A percentile compares a stretch with the other conserved stretches of the same genome.
Evolutionary conservation across 2,113 vertebrate genomes (phyloP).

Genomic region (Bagarius yarrelli): DNA sequence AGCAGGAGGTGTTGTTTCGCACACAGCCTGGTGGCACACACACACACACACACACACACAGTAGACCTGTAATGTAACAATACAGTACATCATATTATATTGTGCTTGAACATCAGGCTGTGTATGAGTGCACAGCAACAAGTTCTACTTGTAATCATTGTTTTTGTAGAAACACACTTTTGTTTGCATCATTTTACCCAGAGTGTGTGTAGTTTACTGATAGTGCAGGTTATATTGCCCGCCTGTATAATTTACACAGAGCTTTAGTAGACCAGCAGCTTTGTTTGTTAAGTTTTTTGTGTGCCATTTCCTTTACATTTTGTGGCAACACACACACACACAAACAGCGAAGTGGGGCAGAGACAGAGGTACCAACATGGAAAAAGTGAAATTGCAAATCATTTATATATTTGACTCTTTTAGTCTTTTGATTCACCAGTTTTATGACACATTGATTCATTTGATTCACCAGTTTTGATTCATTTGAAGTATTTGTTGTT

Average conservation of each 20-base stretch:
- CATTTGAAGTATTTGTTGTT: too few species aligned
- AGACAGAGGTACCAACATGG: not conserved
- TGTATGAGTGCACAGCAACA: too few species aligned
- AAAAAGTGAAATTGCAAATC: not conserved
- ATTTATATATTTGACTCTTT: not conserved
- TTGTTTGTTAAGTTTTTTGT: not conserved
- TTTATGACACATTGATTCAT: not conserved
- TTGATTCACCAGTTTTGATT: not conserved
- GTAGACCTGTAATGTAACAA: too few species aligned
- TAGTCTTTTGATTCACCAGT: not conserved
- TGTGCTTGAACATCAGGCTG: not conserved
- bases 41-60: not conserved
- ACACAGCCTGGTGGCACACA: constrained; percentile 32
- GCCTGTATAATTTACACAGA: not conserved
- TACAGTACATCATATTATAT: not conserved
- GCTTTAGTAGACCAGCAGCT: not conserved
- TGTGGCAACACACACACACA: not conserved
- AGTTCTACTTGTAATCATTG: too few species aligned
- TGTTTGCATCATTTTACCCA: not conserved
- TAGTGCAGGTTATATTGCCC: not conserved
- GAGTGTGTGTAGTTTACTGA: not conserved
- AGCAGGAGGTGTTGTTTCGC: constrained; percentile 49
- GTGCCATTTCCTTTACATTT: not conserved
- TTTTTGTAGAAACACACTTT: not conserved
- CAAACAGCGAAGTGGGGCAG: not conserved